Conservation (phyloP, 1,140 invertebrate species). For the Drosophila nigromelanica region DNA sequence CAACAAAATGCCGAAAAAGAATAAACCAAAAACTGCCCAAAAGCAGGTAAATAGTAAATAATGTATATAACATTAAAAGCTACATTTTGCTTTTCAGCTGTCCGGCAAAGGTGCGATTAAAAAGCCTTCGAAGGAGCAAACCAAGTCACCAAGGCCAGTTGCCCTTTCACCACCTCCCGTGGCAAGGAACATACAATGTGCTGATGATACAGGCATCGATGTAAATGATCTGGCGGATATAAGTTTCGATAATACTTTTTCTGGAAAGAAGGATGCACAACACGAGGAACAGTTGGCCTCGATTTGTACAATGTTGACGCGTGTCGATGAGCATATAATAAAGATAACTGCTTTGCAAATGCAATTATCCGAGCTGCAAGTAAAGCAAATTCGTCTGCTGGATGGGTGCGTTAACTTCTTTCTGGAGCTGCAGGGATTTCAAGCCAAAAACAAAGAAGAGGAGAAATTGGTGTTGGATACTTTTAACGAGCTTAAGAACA, state of each 20-base stretch:
- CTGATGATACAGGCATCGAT: conserved; percentile 6
- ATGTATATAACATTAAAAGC: neutral
- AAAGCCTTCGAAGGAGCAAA: neutral
- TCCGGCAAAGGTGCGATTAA: neutral
- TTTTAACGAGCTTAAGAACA: conserved; percentile 29
- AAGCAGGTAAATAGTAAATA: conserved; percentile 23
- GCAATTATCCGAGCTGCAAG: conserved; percentile 36
- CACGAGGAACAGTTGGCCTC: conserved; percentile 29
- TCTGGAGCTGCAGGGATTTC: conserved; percentile 22
- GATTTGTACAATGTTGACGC: conserved; percentile 25
- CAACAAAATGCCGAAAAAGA: conserved; percentile 39
- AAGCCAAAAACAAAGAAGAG: conserved; percentile 18
- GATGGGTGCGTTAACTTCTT: conserved; percentile 39
- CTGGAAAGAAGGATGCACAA: neutral
- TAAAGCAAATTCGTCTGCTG: conserved; percentile 29
- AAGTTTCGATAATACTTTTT: neutral
- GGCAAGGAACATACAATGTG: neutral
- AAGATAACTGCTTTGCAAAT: conserved; percentile 29
- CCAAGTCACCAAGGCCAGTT: neutral
- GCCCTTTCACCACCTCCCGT: neutral
- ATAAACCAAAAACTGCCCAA: conserved; percentile 23
- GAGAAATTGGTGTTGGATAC: conserved; percentile 26
- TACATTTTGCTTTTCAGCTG: neutral
- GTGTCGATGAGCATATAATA: conserved; percentile 36
- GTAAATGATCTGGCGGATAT: neutral